Evolutionary conservation across 2,113 vertebrate species (phyloP).

Genomic region (Lepisosteus oculatus): DNA sequence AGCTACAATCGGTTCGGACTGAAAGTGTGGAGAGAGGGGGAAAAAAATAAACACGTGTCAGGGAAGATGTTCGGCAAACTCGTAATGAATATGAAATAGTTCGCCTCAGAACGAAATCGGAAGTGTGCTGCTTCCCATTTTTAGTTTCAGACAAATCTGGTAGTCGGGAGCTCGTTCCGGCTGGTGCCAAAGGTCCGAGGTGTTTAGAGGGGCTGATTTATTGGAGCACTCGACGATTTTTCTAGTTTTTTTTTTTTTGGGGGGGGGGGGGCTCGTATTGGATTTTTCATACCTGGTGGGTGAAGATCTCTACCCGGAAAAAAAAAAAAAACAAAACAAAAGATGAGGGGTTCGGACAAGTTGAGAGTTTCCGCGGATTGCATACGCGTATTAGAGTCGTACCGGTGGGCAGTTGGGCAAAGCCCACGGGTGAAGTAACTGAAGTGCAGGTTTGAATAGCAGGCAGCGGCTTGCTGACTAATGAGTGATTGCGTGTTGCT

Average conservation of each 20-base stretch:
- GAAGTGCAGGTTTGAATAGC: slow-evolving; percentile 48
- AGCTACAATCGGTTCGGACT: too few relatives aligned
- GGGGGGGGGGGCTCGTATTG: too few relatives aligned
- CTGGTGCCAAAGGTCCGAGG: slow-evolving; percentile 14
- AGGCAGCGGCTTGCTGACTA: slow-evolving; percentile 65
- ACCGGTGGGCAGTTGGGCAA: slow-evolving; percentile 27
- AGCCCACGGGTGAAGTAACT: slow-evolving; percentile 51
- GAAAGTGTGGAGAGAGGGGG: too few relatives aligned
- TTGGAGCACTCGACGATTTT: slow-evolving; percentile 32
- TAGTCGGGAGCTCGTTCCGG: neutral
- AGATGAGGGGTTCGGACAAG: neutral
- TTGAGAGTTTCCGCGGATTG: neutral
- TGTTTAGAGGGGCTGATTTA: slow-evolving; percentile 24
- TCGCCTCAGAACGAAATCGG: neutral
- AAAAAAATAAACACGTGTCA: too few relatives aligned
- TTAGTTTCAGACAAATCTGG: neutral
- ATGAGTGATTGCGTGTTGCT: slow-evolving; percentile 47
- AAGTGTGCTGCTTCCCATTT: neutral
- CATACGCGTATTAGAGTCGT: too few relatives aligned
- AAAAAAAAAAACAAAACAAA: too few relatives aligned
- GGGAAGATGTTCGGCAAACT: too few relatives aligned
- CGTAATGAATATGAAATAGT: too few relatives aligned
- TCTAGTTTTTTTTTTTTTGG: too few relatives aligned
- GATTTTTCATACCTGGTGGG: too few relatives aligned
- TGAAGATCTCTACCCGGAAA: too few relatives aligned